These are phyloP conservation scores for Oligia strigilis DNA, from an alignment of 2,888 invertebrate species.

Conservation along the genomic window DNA sequence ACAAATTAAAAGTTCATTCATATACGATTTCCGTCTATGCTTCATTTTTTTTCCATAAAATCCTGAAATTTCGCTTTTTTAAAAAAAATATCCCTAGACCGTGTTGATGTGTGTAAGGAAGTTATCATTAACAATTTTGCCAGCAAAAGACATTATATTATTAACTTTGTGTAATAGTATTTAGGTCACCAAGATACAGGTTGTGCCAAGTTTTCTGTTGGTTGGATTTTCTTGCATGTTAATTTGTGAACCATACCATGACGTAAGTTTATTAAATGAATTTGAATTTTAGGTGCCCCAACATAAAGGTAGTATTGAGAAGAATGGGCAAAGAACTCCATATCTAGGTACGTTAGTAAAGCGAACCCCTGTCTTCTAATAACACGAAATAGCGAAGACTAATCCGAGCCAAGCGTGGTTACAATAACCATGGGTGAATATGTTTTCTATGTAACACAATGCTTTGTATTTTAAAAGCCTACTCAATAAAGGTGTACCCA, in stretches of 20 bases:
- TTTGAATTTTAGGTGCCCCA: not conserved
- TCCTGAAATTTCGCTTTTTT: too few relatives aligned
- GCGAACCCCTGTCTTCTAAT: not conserved
- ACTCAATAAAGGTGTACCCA: not conserved
- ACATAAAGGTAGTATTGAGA: not conserved
- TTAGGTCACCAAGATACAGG: not conserved
- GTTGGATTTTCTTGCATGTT: not conserved
- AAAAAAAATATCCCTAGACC: too few relatives aligned
- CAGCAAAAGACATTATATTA: not conserved
- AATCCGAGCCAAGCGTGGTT: not conserved
- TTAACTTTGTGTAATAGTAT: not conserved
- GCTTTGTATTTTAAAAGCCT: constrained; percentile 6
- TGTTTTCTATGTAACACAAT: not conserved
- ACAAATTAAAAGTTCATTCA: too few relatives aligned
- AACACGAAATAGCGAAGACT: not conserved
- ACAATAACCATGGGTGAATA: not conserved
- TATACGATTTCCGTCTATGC: too few relatives aligned
- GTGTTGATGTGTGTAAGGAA: too few relatives aligned
- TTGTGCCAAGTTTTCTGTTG: not conserved
- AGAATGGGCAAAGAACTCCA: not conserved
- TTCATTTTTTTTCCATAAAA: too few relatives aligned
- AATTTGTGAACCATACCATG: not conserved
- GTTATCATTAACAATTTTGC: not conserved
- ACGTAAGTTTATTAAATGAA: not conserved
- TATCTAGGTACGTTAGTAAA: not conserved